Conservation (phyloP, 2,113 vertebrate genomes). For the Vulpes vulpes region DNA sequence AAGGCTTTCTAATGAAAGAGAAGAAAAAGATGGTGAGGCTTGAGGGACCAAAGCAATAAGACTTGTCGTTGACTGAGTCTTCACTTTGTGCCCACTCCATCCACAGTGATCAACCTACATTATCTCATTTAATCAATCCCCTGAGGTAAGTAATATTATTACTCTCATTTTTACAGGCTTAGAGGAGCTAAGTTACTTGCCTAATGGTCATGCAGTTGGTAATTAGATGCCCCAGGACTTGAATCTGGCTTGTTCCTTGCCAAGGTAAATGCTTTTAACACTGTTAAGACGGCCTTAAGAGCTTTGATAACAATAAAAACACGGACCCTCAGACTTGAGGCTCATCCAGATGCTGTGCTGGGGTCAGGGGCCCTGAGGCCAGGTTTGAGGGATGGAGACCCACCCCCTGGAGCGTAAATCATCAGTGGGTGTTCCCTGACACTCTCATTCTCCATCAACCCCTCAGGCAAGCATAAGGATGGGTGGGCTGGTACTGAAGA, state of each 20-base stretch:
- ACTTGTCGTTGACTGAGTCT: neutral
- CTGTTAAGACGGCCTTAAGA: neutral
- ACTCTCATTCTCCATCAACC: neutral
- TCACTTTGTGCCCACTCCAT: neutral
- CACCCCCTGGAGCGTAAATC: neutral
- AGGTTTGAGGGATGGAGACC: neutral
- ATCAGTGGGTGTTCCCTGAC: neutral
- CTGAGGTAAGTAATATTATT: neutral
- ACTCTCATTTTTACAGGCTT: neutral
- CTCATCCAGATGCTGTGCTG: neutral
- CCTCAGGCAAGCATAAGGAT: neutral
- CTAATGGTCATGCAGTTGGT: neutral
- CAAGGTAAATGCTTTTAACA: neutral
- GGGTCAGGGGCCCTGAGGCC: neutral
- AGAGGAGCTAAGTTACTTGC: neutral
- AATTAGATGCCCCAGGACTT: neutral
- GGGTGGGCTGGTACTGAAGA: neutral
- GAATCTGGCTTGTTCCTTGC: neutral
- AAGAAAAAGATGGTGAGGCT: neutral
- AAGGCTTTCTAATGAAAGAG: neutral
- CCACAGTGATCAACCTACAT: neutral
- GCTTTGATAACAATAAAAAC: neutral
- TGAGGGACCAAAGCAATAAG: neutral
- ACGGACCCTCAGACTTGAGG: neutral
- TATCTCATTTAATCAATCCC: neutral